Base-by-base conservation (phyloP, 35 echinoderm and acorn worm genomes). In the Strongylocentrotus purpuratus region DNA sequence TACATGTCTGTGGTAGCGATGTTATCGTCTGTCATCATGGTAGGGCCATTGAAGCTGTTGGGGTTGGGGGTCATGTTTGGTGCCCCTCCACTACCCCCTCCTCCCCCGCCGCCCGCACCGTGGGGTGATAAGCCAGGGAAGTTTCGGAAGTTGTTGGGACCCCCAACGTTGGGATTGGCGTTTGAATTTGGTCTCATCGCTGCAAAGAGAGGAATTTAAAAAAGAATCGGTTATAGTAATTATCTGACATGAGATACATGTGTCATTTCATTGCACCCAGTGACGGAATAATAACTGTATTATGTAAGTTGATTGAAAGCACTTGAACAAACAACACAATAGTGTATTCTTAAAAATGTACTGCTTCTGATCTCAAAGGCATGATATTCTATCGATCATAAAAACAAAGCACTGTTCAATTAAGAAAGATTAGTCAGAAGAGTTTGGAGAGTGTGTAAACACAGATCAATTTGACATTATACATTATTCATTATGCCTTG, bases 1-100 rank as follows among this genome's bases (percentile, higher is more conserved):
- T 97, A 97, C 97, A 99, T 97, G 95, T 99, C 98, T 31, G 95
- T 98, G 13, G 96, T 97, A 35, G 98, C 98, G 55, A 99, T 99
- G 86, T 97, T 97, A 45, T 99, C 98, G 17, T 99, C 98, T 33
- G 96, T 12, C 88, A 92, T 94, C 59, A 97, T 95, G 3, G 96
- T 50, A n/a, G 96, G 95, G 9, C 95, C 94, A 90, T 89, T 95
- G 85, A 97, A 96, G 94, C 86, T 95, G 94, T 96, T 97, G 32
- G 95, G 33, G 13, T 92, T 92, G 12, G 95, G 94, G 35, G 61
- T 88, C 35, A 33, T 94, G 48, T 90, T 50, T 22, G 59, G 86
- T 88, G 94, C 52, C 61, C 70, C 52, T 87, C 86, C 46, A 47
- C 71, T 85, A 7, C 70, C 46, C 93, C 61, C 61, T 94, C 52